Conservation (phyloP, 2,888 invertebrate species). For the Xestia c-nigrum region DNA sequence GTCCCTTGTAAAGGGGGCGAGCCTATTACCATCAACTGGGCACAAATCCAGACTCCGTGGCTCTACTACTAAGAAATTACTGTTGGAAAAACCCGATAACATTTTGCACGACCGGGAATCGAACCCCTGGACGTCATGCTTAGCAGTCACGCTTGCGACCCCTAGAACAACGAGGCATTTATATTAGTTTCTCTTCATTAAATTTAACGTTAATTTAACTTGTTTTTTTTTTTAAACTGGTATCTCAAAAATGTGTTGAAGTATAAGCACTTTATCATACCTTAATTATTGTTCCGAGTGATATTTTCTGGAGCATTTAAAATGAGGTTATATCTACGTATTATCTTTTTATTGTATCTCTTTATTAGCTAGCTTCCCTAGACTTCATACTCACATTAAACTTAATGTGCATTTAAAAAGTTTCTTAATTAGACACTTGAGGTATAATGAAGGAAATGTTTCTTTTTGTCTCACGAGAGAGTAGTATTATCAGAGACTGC, state of each 20-base stretch:
- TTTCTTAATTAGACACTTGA: conserved; percentile 42
- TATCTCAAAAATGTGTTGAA: background rate
- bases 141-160: no score
- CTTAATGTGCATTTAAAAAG: conserved; percentile 45
- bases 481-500: background rate
- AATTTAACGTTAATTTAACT: background rate
- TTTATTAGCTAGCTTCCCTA: background rate
- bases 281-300: background rate
- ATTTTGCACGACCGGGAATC: no score
- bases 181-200: background rate
- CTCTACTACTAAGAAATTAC: no score
- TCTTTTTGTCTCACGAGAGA: conserved; percentile 2
- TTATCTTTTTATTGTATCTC: conserved; percentile 21
- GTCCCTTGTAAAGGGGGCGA: no score
- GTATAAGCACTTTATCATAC: background rate
- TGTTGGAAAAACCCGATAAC: no score
- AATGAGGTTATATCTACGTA: background rate
- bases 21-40: no score
- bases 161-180: no score
- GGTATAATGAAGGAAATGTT: background rate
- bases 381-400: conserved; percentile 30
- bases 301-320: background rate
- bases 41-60: no score
- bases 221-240: background rate
- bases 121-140: no score